A percentile compares a stretch with the other conserved stretches of the same genome.
Conservation (phyloP, 2,797 vertebrate genomes). For the Coranthus polyacanthus region DNA sequence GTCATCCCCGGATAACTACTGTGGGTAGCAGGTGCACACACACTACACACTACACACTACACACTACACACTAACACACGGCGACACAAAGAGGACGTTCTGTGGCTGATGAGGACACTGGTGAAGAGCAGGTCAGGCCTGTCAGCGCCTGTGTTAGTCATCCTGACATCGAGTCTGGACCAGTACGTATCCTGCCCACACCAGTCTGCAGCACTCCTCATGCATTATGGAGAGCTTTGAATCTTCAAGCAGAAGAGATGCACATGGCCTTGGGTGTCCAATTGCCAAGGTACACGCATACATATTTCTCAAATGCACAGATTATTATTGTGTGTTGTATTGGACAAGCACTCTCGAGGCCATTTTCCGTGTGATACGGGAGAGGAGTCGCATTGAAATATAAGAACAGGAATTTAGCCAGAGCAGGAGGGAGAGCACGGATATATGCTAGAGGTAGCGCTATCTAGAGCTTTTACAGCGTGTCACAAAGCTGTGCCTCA, state of each 20-base stretch:
- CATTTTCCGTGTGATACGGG: too few species aligned
- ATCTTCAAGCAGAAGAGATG: constrained; percentile 8
- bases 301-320: too few species aligned
- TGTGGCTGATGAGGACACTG: constrained; percentile 17
- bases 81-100: neutral
- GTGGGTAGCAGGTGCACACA: too few species aligned
- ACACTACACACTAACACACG: neutral
- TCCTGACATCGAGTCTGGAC: constrained; percentile 2
- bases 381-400: too few species aligned
- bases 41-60: too few species aligned
- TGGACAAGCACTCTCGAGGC: too few species aligned
- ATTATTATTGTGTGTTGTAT: too few species aligned
- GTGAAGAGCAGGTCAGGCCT: constrained; percentile 2
- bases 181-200: constrained; percentile 14
- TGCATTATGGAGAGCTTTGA: constrained; percentile 56
- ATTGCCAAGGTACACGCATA: neutral
- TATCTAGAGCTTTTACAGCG: neutral
- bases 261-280: constrained; percentile 8
- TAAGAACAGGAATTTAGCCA: neutral
- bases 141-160: constrained; percentile 37
- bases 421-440: too few species aligned
- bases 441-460: too few species aligned
- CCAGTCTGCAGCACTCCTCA: constrained; percentile 1
- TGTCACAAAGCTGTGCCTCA: neutral
- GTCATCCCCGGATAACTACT: neutral